Evolutionary conservation across 2,888 invertebrate genomes (phyloP).

Genomic region (Scaeva pyrastri): DNA sequence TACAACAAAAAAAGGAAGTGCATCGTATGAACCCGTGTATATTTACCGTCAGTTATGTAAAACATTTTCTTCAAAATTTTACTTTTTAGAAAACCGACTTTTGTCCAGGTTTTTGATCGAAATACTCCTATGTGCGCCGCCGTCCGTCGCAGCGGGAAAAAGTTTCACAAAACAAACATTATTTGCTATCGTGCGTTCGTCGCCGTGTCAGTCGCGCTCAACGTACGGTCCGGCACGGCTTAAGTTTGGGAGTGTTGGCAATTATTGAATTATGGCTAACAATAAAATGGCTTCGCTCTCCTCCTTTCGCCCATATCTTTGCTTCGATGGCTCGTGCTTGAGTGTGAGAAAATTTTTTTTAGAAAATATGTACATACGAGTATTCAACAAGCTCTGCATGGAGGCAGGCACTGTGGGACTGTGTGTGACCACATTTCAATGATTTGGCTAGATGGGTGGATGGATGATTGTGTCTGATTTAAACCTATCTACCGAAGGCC

Average conservation of each 20-base stretch:
- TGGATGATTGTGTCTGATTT: slow-evolving; percentile 54
- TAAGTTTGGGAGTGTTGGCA: slow-evolving; percentile 14
- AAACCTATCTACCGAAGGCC: slow-evolving; percentile 27
- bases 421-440: slow-evolving; percentile 50
- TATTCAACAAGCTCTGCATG: slow-evolving; percentile 23
- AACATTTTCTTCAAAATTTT: no score
- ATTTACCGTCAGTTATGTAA: no score
- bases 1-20: no score
- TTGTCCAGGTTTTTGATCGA: no score
- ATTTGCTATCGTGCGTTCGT: slow-evolving; percentile 52
- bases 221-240: slow-evolving; percentile 12
- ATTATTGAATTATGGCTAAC: slow-evolving; percentile 16
- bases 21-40: no score
- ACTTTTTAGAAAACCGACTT: no score
- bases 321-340: slow-evolving; percentile 1
- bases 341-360: slow-evolving; percentile 67
- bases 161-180: slow-evolving; percentile 39
- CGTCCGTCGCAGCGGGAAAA: not conserved
- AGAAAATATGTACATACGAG: no score
- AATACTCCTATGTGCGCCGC: no score
- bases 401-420: not conserved
- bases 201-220: slow-evolving; percentile 36
- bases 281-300: slow-evolving; percentile 37
- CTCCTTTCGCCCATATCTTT: slow-evolving; percentile 33
- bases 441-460: slow-evolving; percentile 31